phyloP scores from a whole-genome alignment of 1,140 invertebrate genomes.

The Drosophila triauraria region DNA sequence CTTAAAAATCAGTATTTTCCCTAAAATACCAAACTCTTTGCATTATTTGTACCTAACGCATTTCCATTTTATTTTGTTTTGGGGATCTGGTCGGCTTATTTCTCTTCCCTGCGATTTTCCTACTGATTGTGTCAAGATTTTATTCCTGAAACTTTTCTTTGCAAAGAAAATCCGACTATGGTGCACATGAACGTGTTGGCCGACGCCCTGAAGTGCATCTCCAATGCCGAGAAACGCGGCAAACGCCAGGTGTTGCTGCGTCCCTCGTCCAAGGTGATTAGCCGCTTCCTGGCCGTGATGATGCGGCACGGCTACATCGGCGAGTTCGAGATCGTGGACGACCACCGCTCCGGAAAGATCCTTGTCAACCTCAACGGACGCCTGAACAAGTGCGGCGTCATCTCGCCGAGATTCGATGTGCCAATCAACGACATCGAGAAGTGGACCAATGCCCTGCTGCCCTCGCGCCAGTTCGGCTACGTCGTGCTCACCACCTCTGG shows the following conservation, averaged over 20 bases:
- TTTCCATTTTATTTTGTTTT: background rate
- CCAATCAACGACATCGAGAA: conserved; percentile 98
- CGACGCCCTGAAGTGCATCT: conserved; percentile 99
- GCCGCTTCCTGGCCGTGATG: conserved; percentile 99
- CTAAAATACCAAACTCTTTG: too few species aligned
- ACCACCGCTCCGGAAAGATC: conserved; percentile 99
- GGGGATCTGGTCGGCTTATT: background rate
- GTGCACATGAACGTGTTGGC: conserved; percentile 99
- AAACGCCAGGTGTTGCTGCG: conserved; percentile 99
- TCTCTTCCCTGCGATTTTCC: background rate
- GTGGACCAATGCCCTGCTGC: conserved; percentile 98
- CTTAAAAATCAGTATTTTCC: too few species aligned
- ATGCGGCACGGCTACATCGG: conserved; percentile 99
- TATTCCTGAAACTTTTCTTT: background rate
- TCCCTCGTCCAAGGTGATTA: conserved; percentile 99
- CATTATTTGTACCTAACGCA: background rate
- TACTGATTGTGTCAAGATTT: background rate
- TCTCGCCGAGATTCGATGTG: conserved; percentile 98
- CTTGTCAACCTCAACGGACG: conserved; percentile 99
- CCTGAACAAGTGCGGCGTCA: conserved; percentile 98
- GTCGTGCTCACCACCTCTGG: conserved; percentile 94
- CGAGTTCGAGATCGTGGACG: conserved; percentile 99
- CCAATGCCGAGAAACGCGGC: conserved; percentile 99
- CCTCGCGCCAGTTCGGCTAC: conserved; percentile 99
- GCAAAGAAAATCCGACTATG: conserved; percentile 87